These are phyloP conservation scores for Tromatobia lineatoria DNA, from an alignment of 2,888 invertebrate species.

Conservation along the genomic window DNA sequence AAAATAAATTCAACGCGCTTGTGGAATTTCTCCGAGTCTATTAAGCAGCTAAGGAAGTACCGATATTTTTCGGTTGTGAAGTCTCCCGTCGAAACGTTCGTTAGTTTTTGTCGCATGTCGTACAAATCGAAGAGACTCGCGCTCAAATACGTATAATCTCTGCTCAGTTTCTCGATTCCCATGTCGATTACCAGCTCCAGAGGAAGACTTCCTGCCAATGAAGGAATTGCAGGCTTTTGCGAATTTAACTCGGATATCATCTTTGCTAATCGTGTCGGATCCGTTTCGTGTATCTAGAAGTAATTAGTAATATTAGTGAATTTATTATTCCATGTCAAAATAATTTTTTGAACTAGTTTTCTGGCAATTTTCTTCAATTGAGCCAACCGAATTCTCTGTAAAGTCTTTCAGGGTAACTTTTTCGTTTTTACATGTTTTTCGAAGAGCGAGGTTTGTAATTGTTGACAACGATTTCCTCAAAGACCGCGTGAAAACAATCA, in stretches of 20 bases:
- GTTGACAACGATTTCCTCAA: conserved; percentile 71
- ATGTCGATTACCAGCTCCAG: conserved; percentile 79
- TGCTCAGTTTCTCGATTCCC: conserved; percentile 79
- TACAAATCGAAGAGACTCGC: conserved; percentile 73
- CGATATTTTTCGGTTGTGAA: conserved; percentile 72
- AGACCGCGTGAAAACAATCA: conserved; percentile 72
- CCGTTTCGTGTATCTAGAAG: conserved; percentile 69
- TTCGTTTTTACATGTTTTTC: too few species aligned
- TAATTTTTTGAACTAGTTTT: too few species aligned
- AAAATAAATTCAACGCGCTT: not conserved
- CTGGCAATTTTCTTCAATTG: too few species aligned
- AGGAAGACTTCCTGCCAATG: conserved; percentile 76
- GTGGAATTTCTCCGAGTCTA: not conserved
- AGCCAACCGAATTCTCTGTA: too few species aligned
- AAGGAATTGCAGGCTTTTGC: conserved; percentile 68
- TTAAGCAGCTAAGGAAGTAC: conserved; percentile 47
- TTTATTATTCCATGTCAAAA: too few species aligned
- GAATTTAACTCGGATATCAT: conserved; percentile 67
- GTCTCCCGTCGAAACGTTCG: conserved; percentile 68
- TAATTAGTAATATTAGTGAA: too few species aligned
- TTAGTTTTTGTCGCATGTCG: conserved; percentile 73
- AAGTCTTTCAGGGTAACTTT: too few species aligned
- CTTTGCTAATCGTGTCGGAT: conserved; percentile 75
- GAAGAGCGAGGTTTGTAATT: conserved; percentile 71
- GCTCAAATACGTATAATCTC: conserved; percentile 78